phyloP scores from a whole-genome alignment of 2,113 vertebrate genomes.

The Lethenteron reissneri region DNA sequence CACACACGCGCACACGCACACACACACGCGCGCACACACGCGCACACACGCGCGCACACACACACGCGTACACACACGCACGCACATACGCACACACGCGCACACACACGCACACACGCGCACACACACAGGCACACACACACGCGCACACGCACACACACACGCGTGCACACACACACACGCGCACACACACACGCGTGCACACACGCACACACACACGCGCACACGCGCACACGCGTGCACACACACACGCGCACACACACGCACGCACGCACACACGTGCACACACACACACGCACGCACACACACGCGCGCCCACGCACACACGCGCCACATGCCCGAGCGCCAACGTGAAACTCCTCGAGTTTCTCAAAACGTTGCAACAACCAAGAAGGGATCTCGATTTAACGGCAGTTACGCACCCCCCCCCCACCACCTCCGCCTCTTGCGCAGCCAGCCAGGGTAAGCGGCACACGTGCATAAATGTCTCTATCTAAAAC shows the following conservation, averaged over 20 bases:
- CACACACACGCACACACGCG: neutral
- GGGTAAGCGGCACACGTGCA: too few relatives aligned
- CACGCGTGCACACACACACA: neutral
- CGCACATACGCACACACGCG: neutral
- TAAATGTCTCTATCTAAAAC: too few relatives aligned
- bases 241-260: neutral
- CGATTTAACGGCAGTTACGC: too few relatives aligned
- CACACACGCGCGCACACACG: neutral
- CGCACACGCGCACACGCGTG: neutral
- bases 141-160: neutral
- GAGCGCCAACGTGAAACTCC: too few relatives aligned
- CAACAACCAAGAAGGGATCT: too few relatives aligned
- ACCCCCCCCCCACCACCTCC: too few relatives aligned
- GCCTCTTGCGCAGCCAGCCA: too few relatives aligned
- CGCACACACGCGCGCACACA: neutral
- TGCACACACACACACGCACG: neutral
- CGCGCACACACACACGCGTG: neutral
- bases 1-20: neutral
- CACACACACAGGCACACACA: neutral
- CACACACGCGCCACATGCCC: neutral
- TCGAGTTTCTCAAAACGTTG: too few relatives aligned
- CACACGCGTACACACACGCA: too few relatives aligned
- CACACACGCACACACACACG: neutral
- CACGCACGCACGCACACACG: neutral
- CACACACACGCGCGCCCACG: neutral